Evolutionary conservation across 2,888 invertebrate species (phyloP).

Genomic region (Matsumyia berberina): DNA sequence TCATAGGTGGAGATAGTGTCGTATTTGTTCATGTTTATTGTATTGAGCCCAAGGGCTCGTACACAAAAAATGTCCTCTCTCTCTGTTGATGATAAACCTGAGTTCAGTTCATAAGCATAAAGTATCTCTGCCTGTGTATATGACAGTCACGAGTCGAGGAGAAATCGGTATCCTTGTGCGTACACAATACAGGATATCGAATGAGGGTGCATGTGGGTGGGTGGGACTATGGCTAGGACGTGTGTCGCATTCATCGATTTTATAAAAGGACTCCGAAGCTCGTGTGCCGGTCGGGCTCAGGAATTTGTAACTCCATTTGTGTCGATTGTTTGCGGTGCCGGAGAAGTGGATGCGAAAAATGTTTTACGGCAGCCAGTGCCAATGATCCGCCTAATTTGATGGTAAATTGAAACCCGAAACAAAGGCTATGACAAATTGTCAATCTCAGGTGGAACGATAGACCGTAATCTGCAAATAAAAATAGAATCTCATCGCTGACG

Average conservation of each 20-base stretch:
- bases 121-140: constrained; percentile 9
- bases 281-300: too few species aligned
- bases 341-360: constrained; percentile 43
- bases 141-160: constrained; percentile 36
- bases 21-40: constrained; percentile 77
- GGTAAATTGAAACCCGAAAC: constrained; percentile 59
- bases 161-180: constrained; percentile 44
- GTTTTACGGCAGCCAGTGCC: constrained; percentile 37
- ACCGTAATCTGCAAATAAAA: constrained; percentile 38
- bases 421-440: constrained; percentile 72
- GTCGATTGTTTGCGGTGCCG: constrained; percentile 58
- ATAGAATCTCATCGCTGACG: constrained; percentile 9
- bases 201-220: constrained; percentile 2
- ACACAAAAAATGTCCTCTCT: constrained; percentile 22
- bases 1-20: constrained; percentile 77
- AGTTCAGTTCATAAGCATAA: constrained; percentile 73
- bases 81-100: constrained; percentile 68
- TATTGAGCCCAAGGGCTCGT: constrained; percentile 70
- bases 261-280: constrained; percentile 29
- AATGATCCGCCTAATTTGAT: constrained; percentile 65
- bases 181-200: constrained; percentile 8
- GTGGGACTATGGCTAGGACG: constrained; percentile 50
- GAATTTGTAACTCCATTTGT: constrained; percentile 72
- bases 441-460: constrained; percentile 65
- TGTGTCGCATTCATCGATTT: constrained; percentile 75